These are phyloP conservation scores for Cecidostiba fungosa DNA, from an alignment of 2,888 invertebrate species.

Conservation along the genomic window DNA sequence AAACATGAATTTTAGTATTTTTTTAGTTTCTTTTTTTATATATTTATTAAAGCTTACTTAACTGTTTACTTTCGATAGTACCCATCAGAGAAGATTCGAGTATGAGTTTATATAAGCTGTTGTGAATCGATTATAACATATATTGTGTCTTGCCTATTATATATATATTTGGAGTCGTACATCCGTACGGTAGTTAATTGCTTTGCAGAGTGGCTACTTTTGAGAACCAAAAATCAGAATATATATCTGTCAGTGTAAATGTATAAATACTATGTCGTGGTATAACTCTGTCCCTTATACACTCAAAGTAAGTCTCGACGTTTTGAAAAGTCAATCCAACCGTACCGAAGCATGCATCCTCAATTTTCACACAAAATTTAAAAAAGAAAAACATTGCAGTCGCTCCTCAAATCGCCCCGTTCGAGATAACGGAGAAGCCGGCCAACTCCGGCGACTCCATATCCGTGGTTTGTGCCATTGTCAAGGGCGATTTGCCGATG, in stretches of 20 bases:
- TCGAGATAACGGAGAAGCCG: slow-evolving; percentile 88
- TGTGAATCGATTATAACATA: slow-evolving; percentile 70
- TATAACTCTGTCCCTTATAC: slow-evolving; percentile 13
- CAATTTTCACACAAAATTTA: neutral
- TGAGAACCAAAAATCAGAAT: neutral
- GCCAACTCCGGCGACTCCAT: slow-evolving; percentile 90
- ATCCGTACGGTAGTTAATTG: slow-evolving; percentile 8
- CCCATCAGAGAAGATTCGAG: neutral
- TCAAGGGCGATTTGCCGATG: slow-evolving; percentile 90
- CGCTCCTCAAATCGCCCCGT: slow-evolving; percentile 87
- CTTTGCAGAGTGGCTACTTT: slow-evolving; percentile 16
- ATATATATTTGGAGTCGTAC: slow-evolving; percentile 27
- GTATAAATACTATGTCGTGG: slow-evolving; percentile 27
- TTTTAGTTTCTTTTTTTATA: neutral
- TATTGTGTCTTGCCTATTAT: slow-evolving; percentile 23
- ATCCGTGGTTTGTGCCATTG: slow-evolving; percentile 87
- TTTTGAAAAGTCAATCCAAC: slow-evolving; percentile 1
- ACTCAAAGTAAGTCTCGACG: slow-evolving; percentile 3
- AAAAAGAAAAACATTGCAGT: slow-evolving; percentile 79
- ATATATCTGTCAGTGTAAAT: slow-evolving; percentile 23
- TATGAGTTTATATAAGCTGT: neutral
- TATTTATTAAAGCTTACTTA: neutral
- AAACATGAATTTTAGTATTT: neutral
- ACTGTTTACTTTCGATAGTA: neutral
- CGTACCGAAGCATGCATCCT: slow-evolving; percentile 39